Evolutionary conservation across 2,113 vertebrate species (phyloP).

Genomic region (Elephas maximus): DNA sequence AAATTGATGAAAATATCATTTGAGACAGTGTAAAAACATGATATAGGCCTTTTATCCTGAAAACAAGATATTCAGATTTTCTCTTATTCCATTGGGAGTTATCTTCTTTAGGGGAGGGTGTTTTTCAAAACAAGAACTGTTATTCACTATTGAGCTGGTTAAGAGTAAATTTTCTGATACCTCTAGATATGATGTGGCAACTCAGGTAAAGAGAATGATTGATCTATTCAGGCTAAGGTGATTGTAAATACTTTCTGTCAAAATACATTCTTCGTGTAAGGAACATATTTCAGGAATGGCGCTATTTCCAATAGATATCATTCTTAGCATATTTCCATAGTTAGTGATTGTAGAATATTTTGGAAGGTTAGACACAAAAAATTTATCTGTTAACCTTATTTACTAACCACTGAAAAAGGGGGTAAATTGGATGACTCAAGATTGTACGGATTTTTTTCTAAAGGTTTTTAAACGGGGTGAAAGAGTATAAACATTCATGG

Average conservation of each 20-base stretch:
- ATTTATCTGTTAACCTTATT: background rate
- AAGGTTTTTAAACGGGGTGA: background rate
- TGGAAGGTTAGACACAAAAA: background rate
- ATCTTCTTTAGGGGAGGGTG: background rate
- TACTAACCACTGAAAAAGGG: background rate
- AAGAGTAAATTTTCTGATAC: constrained; percentile 22
- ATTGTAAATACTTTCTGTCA: background rate
- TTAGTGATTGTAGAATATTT: background rate
- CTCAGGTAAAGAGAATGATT: background rate
- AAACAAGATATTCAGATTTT: background rate
- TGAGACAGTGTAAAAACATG: background rate
- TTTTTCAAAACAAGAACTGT: background rate
- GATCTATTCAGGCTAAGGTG: background rate
- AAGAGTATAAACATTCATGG: background rate
- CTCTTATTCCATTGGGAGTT: background rate
- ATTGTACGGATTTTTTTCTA: background rate
- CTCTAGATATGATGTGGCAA: background rate
- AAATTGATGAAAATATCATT: background rate
- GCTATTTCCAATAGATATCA: background rate
- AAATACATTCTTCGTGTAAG: background rate
- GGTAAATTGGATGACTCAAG: background rate
- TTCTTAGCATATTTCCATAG: background rate
- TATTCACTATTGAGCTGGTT: background rate
- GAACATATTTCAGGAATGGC: background rate
- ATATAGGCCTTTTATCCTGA: background rate